These are phyloP conservation scores for Trachurus trachurus DNA, from an alignment of 2,797 vertebrate species.

Conservation along the genomic window DNA sequence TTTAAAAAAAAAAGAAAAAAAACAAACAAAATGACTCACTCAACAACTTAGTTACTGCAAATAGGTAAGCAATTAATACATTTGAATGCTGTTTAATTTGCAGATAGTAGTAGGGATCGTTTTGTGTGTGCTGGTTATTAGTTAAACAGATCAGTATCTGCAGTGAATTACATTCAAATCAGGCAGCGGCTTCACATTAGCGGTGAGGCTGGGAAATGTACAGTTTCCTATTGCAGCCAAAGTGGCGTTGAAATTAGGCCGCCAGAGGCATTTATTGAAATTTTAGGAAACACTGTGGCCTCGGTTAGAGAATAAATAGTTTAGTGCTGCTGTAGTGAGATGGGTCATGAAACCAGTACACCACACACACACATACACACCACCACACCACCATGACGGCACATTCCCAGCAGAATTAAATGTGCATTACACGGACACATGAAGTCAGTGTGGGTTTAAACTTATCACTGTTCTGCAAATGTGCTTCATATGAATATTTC, in stretches of 20 bases:
- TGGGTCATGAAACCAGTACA: conserved; percentile 30
- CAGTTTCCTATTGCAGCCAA: background rate
- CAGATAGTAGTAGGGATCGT: background rate
- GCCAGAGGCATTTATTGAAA: conserved; percentile 12
- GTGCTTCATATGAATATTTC: background rate
- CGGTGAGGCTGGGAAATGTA: background rate
- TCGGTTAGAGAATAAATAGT: conserved; percentile 3
- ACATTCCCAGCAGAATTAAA: conserved; percentile 14
- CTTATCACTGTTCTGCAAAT: background rate
- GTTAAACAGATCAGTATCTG: background rate
- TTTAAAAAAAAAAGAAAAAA: conserved; percentile 46
- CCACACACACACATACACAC: background rate
- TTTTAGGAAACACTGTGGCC: conserved; percentile 1
- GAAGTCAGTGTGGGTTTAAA: conserved; percentile 9
- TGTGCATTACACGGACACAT: background rate
- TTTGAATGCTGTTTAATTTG: conserved; percentile 38
- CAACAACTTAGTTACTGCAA: conserved; percentile 46
- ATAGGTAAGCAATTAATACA: conserved; percentile 48
- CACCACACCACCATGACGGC: conserved; percentile 16
- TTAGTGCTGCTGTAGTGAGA: conserved; percentile 23
- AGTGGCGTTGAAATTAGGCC: background rate
- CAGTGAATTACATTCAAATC: conserved; percentile 13
- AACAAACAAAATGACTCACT: conserved; percentile 51
- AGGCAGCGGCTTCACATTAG: conserved; percentile 16
- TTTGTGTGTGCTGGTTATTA: conserved; percentile 65